Percentiles rank a stretch among this genome's conserved stretches.
Conservation (phyloP, 2,888 invertebrate genomes). For the Bruchidius siliquastri region DNA sequence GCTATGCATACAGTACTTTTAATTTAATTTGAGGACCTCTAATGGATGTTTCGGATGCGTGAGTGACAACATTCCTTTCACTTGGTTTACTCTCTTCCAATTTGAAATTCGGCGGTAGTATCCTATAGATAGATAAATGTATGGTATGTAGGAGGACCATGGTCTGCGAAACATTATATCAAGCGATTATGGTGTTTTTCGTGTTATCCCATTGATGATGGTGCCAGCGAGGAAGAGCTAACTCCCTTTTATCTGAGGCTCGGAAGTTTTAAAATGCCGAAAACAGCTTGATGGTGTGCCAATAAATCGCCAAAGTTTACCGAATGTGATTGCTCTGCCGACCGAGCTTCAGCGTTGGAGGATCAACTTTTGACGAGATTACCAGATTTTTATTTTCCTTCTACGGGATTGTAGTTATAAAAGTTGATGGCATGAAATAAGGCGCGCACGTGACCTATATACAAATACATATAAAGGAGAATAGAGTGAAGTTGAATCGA, state of each 20-base stretch:
- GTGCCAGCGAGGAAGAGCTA: background rate
- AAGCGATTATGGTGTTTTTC: no score
- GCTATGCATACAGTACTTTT: no score
- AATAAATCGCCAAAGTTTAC: slow-evolving; percentile 23
- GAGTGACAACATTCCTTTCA: no score
- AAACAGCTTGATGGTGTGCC: slow-evolving; percentile 3
- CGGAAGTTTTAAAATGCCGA: background rate
- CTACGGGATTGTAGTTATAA: slow-evolving; percentile 28
- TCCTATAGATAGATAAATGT: no score
- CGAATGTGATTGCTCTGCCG: background rate
- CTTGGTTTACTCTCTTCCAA: no score
- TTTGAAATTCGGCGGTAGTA: no score
- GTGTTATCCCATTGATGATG: background rate
- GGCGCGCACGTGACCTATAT: slow-evolving; percentile 34
- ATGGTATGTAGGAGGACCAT: no score
- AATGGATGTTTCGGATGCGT: no score
- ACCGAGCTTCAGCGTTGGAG: background rate
- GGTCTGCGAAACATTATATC: no score
- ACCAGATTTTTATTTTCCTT: slow-evolving; percentile 16
- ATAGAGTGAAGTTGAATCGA: background rate
- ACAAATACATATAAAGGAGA: slow-evolving; percentile 4
- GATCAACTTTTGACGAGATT: slow-evolving; percentile 24
- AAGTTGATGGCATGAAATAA: slow-evolving; percentile 33
- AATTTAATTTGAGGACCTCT: no score
- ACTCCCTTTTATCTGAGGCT: background rate